These are phyloP conservation scores for Etheostoma cragini DNA, from an alignment of 2,113 vertebrate genomes.

Conservation along the genomic window DNA sequence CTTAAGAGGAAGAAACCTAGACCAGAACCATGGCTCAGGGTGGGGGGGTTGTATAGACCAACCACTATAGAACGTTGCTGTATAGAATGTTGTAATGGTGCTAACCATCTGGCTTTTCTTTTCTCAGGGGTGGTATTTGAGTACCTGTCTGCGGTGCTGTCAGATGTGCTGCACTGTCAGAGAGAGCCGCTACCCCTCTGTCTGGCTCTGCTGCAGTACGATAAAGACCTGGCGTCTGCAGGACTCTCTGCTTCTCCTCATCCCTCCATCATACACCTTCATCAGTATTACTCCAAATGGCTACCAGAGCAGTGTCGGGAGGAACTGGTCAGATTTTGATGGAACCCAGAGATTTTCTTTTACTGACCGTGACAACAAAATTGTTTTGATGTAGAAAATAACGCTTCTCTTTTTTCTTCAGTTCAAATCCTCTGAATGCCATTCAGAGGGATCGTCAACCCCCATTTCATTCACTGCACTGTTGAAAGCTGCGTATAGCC, in stretches of 20 bases:
- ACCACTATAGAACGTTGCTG: not conserved
- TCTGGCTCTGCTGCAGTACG: conserved; percentile 90
- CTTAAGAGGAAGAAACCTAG: too few relatives aligned
- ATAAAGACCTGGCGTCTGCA: conserved; percentile 84
- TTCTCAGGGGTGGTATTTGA: conserved; percentile 75
- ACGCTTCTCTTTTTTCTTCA: conserved; percentile 46
- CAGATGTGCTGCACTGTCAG: conserved; percentile 93
- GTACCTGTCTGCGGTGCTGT: conserved; percentile 88
- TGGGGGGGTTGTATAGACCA: too few relatives aligned
- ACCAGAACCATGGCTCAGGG: too few relatives aligned
- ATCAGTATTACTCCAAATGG: conserved; percentile 91
- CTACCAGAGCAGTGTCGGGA: conserved; percentile 85
- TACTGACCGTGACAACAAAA: not conserved
- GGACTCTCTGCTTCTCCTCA: conserved; percentile 58
- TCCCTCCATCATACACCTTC: conserved; percentile 79
- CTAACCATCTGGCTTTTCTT: conserved; percentile 9
- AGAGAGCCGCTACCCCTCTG: conserved; percentile 93
- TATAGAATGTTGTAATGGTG: not conserved
- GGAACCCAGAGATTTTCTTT: not conserved
- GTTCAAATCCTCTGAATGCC: conserved; percentile 71
- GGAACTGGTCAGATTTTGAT: conserved; percentile 82
- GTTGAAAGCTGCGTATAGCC: conserved; percentile 84
- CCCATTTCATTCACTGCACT: conserved; percentile 74
- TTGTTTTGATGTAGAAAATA: not conserved
- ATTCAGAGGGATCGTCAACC: not conserved